phyloP scores from a whole-genome alignment of 2,113 vertebrate genomes.

The Hippocampus abdominalis region DNA sequence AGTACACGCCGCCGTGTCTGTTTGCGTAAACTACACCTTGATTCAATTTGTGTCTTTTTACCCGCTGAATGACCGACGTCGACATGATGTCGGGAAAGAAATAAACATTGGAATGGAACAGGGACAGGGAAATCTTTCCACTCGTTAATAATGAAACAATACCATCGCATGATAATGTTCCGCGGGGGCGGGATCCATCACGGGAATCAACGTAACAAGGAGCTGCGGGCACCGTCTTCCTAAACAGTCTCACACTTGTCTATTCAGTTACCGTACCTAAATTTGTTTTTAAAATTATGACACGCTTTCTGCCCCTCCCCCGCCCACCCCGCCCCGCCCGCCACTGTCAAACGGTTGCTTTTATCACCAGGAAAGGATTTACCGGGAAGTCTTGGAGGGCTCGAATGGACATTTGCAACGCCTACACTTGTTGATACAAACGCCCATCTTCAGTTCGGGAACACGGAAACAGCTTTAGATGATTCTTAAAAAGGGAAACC shows the following conservation, averaged over 20 bases:
- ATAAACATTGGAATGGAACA: not conserved
- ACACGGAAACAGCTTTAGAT: not conserved
- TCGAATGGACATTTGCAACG: not conserved
- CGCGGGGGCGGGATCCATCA: too few relatives aligned
- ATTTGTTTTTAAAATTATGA: not conserved
- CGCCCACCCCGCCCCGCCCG: too few relatives aligned
- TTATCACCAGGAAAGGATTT: not conserved
- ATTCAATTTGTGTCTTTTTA: not conserved
- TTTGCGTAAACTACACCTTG: not conserved
- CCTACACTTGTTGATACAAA: not conserved
- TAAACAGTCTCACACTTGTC: not conserved
- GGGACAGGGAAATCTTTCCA: not conserved
- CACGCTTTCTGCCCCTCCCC: not conserved
- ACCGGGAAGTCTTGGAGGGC: too few relatives aligned
- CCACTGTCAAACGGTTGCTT: conserved; percentile 5
- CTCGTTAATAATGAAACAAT: not conserved
- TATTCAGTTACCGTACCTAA: not conserved
- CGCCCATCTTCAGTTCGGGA: not conserved
- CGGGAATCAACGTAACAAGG: not conserved
- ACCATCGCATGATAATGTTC: not conserved
- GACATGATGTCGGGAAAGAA: not conserved
- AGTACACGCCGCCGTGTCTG: not conserved
- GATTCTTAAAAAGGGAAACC: not conserved
- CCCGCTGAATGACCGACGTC: not conserved
- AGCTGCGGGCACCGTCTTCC: not conserved